Percentiles rank a stretch among this genome's conserved stretches.
Evolutionary conservation across 1,140 invertebrate genomes (phyloP).

Genomic region (Drosophila sechellia): DNA sequence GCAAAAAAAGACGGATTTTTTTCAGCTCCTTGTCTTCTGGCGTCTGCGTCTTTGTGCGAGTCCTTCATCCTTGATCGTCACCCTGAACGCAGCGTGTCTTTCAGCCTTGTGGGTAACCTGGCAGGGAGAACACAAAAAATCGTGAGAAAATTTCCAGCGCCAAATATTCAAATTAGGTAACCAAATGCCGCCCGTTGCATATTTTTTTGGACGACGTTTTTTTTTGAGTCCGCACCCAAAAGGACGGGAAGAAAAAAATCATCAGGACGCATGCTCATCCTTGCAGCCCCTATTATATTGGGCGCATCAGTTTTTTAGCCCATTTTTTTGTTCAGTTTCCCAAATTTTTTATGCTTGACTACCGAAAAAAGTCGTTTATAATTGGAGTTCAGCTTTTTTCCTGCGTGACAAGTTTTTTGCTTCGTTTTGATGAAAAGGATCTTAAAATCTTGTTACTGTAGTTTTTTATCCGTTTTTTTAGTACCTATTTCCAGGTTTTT

Average conservation of each 20-base stretch:
- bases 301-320: constrained; percentile 63
- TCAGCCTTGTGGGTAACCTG: constrained; percentile 53
- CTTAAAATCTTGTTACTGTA: constrained; percentile 57
- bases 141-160: constrained; percentile 78
- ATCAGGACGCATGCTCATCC: constrained; percentile 61
- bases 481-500: constrained; percentile 32
- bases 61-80: constrained; percentile 76
- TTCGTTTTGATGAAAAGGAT: constrained; percentile 41
- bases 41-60: constrained; percentile 43
- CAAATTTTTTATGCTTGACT: constrained; percentile 77
- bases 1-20: constrained; percentile 82
- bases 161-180: constrained; percentile 78
- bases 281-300: constrained; percentile 46
- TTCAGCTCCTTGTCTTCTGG: constrained; percentile 50
- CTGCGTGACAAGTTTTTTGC: constrained; percentile 73
- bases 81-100: constrained; percentile 52
- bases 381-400: constrained; percentile 65
- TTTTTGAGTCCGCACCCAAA: constrained; percentile 15
- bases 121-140: constrained; percentile 53
- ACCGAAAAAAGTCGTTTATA: constrained; percentile 79
- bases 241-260: constrained; percentile 36
- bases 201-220: constrained; percentile 65
- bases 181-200: constrained; percentile 61
- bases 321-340: constrained; percentile 60
- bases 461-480: constrained; percentile 42